Conservation (phyloP, 2,113 vertebrate genomes). For the Microcebus murinus region DNA sequence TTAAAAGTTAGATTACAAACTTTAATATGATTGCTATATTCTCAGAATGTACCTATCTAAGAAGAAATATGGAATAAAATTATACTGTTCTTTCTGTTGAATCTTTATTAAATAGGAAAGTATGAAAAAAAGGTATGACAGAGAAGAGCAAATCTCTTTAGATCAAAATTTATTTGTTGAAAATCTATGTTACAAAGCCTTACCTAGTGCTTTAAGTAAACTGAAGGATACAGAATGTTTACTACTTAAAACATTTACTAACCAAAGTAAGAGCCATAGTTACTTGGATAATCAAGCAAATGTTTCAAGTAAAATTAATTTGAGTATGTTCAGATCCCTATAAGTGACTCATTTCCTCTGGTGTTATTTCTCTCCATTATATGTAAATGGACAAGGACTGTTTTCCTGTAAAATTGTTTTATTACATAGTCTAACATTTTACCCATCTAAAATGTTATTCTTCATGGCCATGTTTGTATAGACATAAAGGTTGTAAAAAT, state of each 20-base stretch:
- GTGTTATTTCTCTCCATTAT: background rate
- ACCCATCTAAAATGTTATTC: background rate
- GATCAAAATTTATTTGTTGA: background rate
- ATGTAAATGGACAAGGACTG: background rate
- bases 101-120: background rate
- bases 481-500: background rate
- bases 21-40: background rate
- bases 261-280: background rate
- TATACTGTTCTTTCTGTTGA: background rate
- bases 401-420: background rate
- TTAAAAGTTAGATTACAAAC: background rate
- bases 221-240: background rate
- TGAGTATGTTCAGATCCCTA: background rate
- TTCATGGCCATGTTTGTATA: background rate
- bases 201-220: background rate
- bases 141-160: background rate
- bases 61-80: background rate
- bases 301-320: background rate
- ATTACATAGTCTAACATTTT: background rate
- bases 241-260: background rate
- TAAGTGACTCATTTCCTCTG: background rate
- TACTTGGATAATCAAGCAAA: background rate
- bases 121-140: background rate
- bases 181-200: background rate
- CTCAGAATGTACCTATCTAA: background rate